Evolutionary conservation across 1,140 invertebrate species (phyloP), one percentile per base, ranked within the genome.

Genomic region (Drosophila elegans): DNA sequence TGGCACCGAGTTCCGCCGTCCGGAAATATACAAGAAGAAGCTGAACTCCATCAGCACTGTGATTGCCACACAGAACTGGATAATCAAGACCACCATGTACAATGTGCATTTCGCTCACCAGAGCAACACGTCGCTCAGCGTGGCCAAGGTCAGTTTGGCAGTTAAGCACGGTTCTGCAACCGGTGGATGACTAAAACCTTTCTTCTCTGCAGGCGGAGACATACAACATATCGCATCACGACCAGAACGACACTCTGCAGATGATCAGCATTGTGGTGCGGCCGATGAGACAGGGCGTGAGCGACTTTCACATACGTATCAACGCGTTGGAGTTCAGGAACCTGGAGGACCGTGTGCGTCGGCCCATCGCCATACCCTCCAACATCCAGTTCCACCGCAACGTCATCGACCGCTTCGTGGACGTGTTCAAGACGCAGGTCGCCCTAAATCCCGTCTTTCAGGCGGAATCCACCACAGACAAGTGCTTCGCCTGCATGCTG

Each of bases 401-500:
- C 6, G 93, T 97, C 0, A 94, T 96, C 45, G 97, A 98, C 78
- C 94, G 96, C 79, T 98, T 98, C 92, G 93, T 98, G 12, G 96
- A 95, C 67, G 96, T 96, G 2, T 98, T 98, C 85, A 96, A 95
- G 82, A 94, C 96, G 39, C 94, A 96, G 82, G 95, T 98, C 21
- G 90, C 93, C 4, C 90, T 94, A 74, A 98, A 98, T 94, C 94
- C 95, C 44, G 89, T 93, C n/a, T 96, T 96, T 85, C 93, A 93
- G 71, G 94, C 93, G n/a, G 91, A 94, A 74, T 93, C 96, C 93
- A 96, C 97, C 69, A 90, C 96, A 38, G 96, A 97, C 55, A 93
- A 94, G 32, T 98, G 98, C 86, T 96, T 98, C 76, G 97, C 97
- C 4, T 98, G 98, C 88, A 97, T 98, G 95, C 95, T 96, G 91